Base-by-base conservation (phyloP, 2,888 invertebrate genomes). In the Pantelozetes paolii region DNA sequence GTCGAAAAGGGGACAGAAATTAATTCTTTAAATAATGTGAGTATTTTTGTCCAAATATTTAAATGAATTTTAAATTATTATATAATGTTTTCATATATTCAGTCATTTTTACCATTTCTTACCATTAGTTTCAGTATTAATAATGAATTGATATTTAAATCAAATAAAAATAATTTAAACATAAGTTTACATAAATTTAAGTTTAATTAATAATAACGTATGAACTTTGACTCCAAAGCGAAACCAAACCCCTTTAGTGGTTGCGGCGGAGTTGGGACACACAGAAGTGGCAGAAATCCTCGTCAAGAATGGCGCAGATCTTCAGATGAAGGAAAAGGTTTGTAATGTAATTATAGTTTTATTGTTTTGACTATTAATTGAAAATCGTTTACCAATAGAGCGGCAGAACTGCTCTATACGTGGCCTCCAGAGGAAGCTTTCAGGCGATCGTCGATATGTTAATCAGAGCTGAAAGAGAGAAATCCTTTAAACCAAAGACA, bases 361-460 rank as follows among this genome's bases (percentile, higher is more conserved):
- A 54, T 57, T 57, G 15, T n/a, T 28, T 6, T 28, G 6, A n/a
- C 9, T 9, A 57, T 36, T 32, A 36, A 26, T 26, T 8, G 40
- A n/a, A 59, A 13, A 18, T 36, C 75, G 77, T 82, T 83, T 11
- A 3, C 32, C 32, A 5, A 18, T 28, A 87, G 86, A 85, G 86
- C 74, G 88, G 88, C 42, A 85, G 86, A 71, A 90, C 90, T 0
- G 89, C 90, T 42, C 85, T 90, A 79, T 87, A 90, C 77, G 86
- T 90, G 36, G 91, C 91, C 0, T 90, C 91, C 1, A 83, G 91
- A 72, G 91, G 91, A 18, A 90, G 90, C 80, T 90, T 90, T 83
- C 90, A 90, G 1, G 90, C 90, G 40, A 90, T 91, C 77, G 87
- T 91, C 75, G 91, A 90, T 80, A 88, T 91, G 85, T 88, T 91